phyloP scores from a whole-genome alignment of 2,888 invertebrate species.

The Stenotaenia linearis region DNA sequence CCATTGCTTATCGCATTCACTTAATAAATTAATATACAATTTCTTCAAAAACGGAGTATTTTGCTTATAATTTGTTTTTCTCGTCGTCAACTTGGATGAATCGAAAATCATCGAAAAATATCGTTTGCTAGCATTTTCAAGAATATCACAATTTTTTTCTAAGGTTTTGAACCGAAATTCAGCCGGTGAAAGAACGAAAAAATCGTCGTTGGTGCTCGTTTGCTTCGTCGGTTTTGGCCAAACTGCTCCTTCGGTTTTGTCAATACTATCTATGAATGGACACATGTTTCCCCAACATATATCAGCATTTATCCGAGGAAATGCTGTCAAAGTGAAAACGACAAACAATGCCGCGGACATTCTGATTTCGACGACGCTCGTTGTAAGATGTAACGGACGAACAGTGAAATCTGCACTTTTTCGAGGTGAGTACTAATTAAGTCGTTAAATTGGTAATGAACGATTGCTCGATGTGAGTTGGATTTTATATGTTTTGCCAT shows the following conservation, averaged over 20 bases:
- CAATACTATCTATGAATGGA: too few relatives aligned
- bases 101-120: conserved; percentile 52
- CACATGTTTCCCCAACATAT: too few relatives aligned
- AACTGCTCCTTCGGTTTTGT: conserved; percentile 56
- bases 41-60: conserved; percentile 36
- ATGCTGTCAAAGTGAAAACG: too few relatives aligned
- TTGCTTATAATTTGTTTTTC: background rate
- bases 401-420: too few relatives aligned
- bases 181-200: conserved; percentile 49
- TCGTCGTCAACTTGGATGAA: conserved; percentile 35
- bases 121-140: conserved; percentile 55
- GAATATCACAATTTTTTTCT: conserved; percentile 53
- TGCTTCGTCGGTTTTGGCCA: conserved; percentile 62
- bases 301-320: too few relatives aligned
- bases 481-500: too few relatives aligned
- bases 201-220: conserved; percentile 45
- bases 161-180: conserved; percentile 44
- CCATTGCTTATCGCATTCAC: conserved; percentile 57
- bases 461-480: too few relatives aligned
- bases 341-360: too few relatives aligned
- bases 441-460: too few relatives aligned
- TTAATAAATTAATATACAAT: conserved; percentile 55
- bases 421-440: too few relatives aligned
- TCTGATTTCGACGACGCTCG: too few relatives aligned
- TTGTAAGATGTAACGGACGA: too few relatives aligned